phyloP scores from a whole-genome alignment of 2,888 invertebrate species.

The Hemithea aestivaria region DNA sequence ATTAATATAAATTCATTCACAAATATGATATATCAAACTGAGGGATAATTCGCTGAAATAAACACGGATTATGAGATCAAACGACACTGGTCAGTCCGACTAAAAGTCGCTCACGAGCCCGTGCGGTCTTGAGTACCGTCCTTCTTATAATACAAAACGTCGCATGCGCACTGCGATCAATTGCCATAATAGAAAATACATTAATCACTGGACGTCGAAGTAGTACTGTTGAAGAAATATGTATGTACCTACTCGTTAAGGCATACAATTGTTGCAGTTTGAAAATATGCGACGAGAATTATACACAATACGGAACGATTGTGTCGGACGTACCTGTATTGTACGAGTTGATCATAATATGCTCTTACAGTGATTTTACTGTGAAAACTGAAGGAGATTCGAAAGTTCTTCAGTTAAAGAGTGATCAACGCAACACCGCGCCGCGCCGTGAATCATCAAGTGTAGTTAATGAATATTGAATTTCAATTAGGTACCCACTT shows the following conservation, averaged over 20 bases:
- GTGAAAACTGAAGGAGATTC: too few species aligned
- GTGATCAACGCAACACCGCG: too few species aligned
- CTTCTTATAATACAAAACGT: constrained; percentile 62
- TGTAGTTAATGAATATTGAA: too few species aligned
- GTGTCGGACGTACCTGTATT: constrained; percentile 26
- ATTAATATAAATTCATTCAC: constrained; percentile 24
- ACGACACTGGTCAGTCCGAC: constrained; percentile 32
- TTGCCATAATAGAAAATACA: constrained; percentile 68
- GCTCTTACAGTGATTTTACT: too few species aligned
- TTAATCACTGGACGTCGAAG: constrained; percentile 60
- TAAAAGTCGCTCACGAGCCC: constrained; percentile 37
- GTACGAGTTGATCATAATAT: too few species aligned
- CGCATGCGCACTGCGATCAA: constrained; percentile 70
- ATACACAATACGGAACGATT: constrained; percentile 55
- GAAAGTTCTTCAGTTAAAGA: too few species aligned
- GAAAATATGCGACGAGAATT: constrained; percentile 55
- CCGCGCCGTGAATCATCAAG: too few species aligned
- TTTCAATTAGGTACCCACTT: too few species aligned
- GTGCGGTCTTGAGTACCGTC: constrained; percentile 55
- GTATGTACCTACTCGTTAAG: constrained; percentile 17
- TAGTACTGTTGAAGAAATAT: constrained; percentile 39
- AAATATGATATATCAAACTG: constrained; percentile 20
- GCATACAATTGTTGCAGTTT: constrained; percentile 57
- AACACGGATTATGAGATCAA: constrained; percentile 41
- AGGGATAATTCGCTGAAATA: constrained; percentile 23